Conservation (phyloP, 2,797 vertebrate genomes). For the Sebastes wilsoni region DNA sequence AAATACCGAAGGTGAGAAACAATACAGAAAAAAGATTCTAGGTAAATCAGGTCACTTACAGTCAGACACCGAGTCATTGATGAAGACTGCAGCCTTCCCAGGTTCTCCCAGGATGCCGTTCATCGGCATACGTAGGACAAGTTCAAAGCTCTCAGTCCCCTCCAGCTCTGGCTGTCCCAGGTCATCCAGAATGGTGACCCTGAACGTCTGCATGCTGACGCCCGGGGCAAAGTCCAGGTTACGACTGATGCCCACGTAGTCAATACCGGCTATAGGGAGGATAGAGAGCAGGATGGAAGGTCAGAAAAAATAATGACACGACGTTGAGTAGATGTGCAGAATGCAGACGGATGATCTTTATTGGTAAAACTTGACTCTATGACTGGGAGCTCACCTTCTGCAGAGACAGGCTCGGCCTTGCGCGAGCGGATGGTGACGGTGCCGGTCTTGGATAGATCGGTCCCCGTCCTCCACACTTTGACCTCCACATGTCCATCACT, state of each 20-base stretch:
- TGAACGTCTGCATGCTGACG: conserved; percentile 89
- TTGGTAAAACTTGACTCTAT: not conserved
- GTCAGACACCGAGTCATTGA: conserved; percentile 92
- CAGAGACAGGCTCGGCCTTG: conserved; percentile 87
- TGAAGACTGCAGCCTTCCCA: conserved; percentile 85
- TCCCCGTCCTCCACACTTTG: conserved; percentile 89
- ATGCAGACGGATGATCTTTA: not conserved
- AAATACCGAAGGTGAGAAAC: not conserved
- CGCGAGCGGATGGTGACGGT: conserved; percentile 90
- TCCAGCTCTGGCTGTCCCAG: conserved; percentile 91
- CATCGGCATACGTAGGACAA: conserved; percentile 90
- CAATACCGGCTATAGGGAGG: conserved; percentile 84
- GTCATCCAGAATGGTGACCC: conserved; percentile 90
- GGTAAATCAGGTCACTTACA: conserved; percentile 80
- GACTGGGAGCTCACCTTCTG: conserved; percentile 84
- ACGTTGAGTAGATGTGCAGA: not conserved
- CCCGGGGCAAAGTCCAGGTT: conserved; percentile 93
- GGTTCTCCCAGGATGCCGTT: conserved; percentile 90
- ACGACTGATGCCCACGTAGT: conserved; percentile 94
- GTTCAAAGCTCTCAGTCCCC: conserved; percentile 89
- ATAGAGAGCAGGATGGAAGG: not conserved
- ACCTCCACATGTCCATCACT: conserved; percentile 88
- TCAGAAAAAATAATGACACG: not conserved
- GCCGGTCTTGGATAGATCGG: conserved; percentile 87
- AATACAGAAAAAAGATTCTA: not conserved